Evolutionary conservation across 2,797 vertebrate species (phyloP).

Genomic region (Oryzias dopingdopingensis): DNA sequence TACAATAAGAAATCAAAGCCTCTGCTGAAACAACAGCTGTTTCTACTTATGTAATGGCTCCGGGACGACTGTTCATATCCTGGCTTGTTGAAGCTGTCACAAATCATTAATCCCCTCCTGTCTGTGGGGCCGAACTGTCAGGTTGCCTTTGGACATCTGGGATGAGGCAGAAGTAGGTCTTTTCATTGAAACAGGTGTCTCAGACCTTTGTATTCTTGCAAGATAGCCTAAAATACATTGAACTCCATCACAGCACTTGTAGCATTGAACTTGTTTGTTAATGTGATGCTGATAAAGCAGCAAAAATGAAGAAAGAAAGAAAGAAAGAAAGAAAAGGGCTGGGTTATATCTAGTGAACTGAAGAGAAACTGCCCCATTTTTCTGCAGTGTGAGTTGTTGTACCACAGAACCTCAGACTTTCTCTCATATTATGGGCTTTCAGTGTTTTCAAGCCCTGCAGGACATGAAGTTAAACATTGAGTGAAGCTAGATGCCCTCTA

Average conservation of each 20-base stretch:
- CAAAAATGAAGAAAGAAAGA: slow-evolving; percentile 20
- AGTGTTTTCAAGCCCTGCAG: slow-evolving; percentile 46
- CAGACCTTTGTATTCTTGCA: slow-evolving; percentile 36
- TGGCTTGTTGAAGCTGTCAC: slow-evolving; percentile 77
- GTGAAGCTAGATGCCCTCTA: slow-evolving; percentile 68
- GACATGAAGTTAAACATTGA: slow-evolving; percentile 36
- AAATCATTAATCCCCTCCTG: slow-evolving; percentile 73
- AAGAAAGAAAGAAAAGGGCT: slow-evolving; percentile 20
- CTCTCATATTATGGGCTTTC: slow-evolving; percentile 53
- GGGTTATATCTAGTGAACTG: slow-evolving; percentile 14
- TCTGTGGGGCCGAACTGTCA: slow-evolving; percentile 73
- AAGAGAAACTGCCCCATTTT: neutral
- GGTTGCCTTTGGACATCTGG: slow-evolving; percentile 62
- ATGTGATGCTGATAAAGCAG: slow-evolving; percentile 14
- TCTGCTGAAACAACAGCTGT: slow-evolving; percentile 76
- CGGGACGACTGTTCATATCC: slow-evolving; percentile 78
- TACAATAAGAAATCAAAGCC: slow-evolving; percentile 63
- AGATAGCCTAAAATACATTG: slow-evolving; percentile 23
- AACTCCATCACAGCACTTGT: slow-evolving; percentile 18
- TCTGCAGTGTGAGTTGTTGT: slow-evolving; percentile 9
- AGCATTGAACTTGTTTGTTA: slow-evolving; percentile 16
- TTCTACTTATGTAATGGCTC: slow-evolving; percentile 80
- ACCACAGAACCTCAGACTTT: slow-evolving; percentile 42
- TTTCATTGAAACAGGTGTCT: slow-evolving; percentile 38
- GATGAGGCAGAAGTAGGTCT: slow-evolving; percentile 37